A percentile compares a stretch with the other conserved stretches of the same genome.
Evolutionary conservation across 2,888 invertebrate genomes (phyloP).

Genomic region (Stenichneumon culpator): DNA sequence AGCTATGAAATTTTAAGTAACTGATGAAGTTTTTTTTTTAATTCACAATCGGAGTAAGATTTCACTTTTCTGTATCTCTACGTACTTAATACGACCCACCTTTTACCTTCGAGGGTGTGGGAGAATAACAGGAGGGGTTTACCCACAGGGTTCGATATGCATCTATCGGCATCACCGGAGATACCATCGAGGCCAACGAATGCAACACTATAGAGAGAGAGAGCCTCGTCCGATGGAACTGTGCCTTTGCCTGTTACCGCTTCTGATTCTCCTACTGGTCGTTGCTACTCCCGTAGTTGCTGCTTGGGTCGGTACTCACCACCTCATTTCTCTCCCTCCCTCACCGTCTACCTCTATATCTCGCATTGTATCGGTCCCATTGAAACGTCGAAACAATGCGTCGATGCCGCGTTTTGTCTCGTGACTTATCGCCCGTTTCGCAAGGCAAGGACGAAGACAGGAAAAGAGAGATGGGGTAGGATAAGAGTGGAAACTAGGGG

Average conservation of each 20-base stretch:
- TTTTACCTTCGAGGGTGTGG: not conserved
- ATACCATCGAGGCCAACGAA: conserved; percentile 61
- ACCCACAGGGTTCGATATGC: conserved; percentile 27
- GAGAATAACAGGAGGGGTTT: not conserved
- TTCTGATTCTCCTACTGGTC: conserved; percentile 34
- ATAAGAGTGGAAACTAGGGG: conserved; percentile 18
- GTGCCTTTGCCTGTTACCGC: conserved; percentile 38
- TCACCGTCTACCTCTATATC: conserved; percentile 38
- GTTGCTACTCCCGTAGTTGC: conserved; percentile 7
- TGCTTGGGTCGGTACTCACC: conserved; percentile 24
- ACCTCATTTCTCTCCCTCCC: conserved; percentile 42
- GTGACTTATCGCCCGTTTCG: conserved; percentile 52
- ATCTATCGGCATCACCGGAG: conserved; percentile 45
- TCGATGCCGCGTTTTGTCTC: conserved; percentile 80
- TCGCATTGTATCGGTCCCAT: conserved; percentile 73
- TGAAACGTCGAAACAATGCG: conserved; percentile 80
- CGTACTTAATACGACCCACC: not conserved
- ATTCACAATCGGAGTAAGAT: not conserved
- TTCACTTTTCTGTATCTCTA: not conserved
- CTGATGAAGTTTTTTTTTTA: not conserved
- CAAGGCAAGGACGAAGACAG: conserved; percentile 56
- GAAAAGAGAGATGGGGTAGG: conserved; percentile 36
- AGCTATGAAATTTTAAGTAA: not conserved
- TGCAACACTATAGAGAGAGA: conserved; percentile 19
- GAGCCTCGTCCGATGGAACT: conserved; percentile 39